A percentile compares a stretch with the other conserved stretches of the same genome.
Evolutionary conservation across 1,140 invertebrate genomes (phyloP).

Genomic region (Tetraneura akinire): DNA sequence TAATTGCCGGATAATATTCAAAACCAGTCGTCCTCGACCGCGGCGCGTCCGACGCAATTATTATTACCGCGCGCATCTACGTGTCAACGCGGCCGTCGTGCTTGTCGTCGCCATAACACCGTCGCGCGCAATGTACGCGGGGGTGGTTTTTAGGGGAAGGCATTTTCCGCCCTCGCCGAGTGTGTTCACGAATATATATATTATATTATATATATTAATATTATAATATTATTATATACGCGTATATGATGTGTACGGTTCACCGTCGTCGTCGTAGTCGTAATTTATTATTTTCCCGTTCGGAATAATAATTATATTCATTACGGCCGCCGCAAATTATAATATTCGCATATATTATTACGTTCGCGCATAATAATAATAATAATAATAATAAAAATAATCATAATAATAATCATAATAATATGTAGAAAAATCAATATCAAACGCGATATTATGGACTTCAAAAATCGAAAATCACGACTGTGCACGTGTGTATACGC

Average conservation of each 20-base stretch:
- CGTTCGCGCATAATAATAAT: too few relatives aligned
- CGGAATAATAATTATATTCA: neutral
- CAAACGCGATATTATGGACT: too few relatives aligned
- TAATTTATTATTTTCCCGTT: slow-evolving; percentile 2
- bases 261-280: neutral
- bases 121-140: too few relatives aligned
- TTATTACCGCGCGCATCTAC: neutral
- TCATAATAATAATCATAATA: too few relatives aligned
- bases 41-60: slow-evolving; percentile 8
- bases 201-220: too few relatives aligned
- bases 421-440: too few relatives aligned
- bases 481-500: too few relatives aligned
- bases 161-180: neutral
- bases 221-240: too few relatives aligned
- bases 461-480: too few relatives aligned
- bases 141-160: neutral
- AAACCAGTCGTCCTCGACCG: slow-evolving; percentile 15
- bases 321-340: neutral
- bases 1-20: slow-evolving; percentile 8
- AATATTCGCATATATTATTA: neutral
- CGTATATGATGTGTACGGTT: neutral
- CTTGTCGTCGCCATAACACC: neutral
- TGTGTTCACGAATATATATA: neutral
- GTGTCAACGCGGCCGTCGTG: neutral
- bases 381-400: too few relatives aligned